phyloP scores from a whole-genome alignment of 2,113 vertebrate genomes.

The Camelus dromedarius region DNA sequence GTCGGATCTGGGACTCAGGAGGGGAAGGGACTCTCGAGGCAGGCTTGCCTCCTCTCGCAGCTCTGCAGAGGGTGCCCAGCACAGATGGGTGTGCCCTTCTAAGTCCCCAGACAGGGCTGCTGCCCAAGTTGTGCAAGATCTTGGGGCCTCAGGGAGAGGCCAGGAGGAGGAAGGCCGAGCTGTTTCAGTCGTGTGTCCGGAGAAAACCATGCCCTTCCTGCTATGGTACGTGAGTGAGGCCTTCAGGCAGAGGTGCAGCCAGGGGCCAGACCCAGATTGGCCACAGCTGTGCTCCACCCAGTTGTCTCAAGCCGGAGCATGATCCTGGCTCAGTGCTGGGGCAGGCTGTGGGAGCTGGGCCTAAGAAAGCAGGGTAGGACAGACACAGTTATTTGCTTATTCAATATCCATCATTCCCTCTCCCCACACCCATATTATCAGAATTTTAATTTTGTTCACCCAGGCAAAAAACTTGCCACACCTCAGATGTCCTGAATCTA shows the following conservation, averaged over 20 bases:
- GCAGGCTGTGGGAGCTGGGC: neutral
- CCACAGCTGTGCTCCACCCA: neutral
- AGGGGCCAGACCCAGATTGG: neutral
- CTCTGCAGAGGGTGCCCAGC: neutral
- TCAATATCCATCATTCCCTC: neutral
- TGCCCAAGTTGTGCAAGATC: neutral
- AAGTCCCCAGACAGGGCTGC: neutral
- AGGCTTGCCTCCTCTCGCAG: neutral
- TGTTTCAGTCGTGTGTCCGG: neutral
- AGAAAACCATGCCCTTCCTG: neutral
- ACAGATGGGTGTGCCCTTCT: neutral
- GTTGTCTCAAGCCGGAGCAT: neutral
- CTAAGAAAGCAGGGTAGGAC: neutral
- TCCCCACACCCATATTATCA: neutral
- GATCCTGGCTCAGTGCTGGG: neutral
- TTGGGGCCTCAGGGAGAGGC: neutral
- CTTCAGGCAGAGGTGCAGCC: neutral
- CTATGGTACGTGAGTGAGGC: neutral
- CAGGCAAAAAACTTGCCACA: neutral
- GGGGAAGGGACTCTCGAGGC: neutral
- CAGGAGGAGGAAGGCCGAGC: neutral
- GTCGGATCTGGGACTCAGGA: neutral
- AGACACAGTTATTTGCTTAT: neutral
- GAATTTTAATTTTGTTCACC: slow-evolving; percentile 36
- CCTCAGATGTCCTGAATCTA: neutral